Evolutionary conservation across 2,888 invertebrate species (phyloP), one percentile per base, ranked within the genome.

Genomic region (Lasioglossum villosulum): DNA sequence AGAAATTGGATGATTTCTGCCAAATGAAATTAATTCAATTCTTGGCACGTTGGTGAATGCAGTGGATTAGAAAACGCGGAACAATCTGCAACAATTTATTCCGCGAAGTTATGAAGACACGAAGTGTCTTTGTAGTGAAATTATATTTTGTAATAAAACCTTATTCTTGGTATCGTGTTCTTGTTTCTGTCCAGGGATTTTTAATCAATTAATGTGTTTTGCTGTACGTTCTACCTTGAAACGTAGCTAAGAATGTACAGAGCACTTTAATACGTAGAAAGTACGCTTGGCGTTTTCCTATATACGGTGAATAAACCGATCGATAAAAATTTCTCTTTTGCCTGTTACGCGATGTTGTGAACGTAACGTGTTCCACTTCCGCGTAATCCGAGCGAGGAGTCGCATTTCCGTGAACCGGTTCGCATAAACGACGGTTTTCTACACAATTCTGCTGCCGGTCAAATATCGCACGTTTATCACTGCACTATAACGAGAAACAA

Each of bases 241-340:
- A 66, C 23, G 19, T 2, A 10, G 52, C 66, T 4, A 10, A 8
- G 8, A 66, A 30, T 34, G 8, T 34, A 66, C 66, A 30, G 8
- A 23, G 34, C 66, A 66, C 34, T 66, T 30, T 66, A 66, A 66
- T 34, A 19, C 30, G 71, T 77, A 68, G 68, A 68, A 68, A 68
- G 39, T 68, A 10, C 66, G 30, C 19, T 8, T 23, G 3, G 68
- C n/a, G 39, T 68, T 37, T 37, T 12, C 37, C 68, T 23, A 1
- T 19, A 34, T 19, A 12, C 37, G n/a, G 23, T 12, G 34, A 68
- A 12, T 10, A 23, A 37, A 10, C 37, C 39, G 12, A 37, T 68
- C 68, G 68, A 68, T 68, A 76, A 78, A 78, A 81, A 81, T 78
- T 75, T 86, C 71, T 75, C 48, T 74, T 63, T 68, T 16, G 34